Evolutionary conservation across 2,888 invertebrate genomes (phyloP).

Genomic region (Drosophila monieri): DNA sequence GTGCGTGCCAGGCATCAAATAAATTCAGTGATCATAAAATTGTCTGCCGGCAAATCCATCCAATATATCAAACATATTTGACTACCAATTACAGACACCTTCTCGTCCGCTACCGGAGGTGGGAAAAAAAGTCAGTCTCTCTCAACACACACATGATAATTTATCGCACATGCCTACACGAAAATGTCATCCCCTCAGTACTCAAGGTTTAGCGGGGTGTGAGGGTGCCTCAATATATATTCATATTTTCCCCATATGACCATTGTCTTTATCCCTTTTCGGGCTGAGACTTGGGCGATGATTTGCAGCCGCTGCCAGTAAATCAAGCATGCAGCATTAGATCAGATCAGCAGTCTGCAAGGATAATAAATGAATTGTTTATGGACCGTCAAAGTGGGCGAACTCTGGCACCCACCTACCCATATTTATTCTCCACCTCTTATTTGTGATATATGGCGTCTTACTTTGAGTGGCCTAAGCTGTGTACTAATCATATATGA

Average conservation of each 20-base stretch:
- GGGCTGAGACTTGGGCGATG: conserved; percentile 65
- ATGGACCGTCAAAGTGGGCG: conserved; percentile 58
- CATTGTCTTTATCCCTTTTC: conserved; percentile 44
- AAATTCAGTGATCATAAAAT: conserved; percentile 76
- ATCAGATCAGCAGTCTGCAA: conserved; percentile 70
- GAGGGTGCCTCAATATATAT: conserved; percentile 52
- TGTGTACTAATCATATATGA: conserved; percentile 2
- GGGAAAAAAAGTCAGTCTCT: conserved; percentile 26
- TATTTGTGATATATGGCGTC: conserved; percentile 47
- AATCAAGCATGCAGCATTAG: conserved; percentile 80
- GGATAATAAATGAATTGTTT: conserved; percentile 80
- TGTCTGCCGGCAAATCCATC: conserved; percentile 72
- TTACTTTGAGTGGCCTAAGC: conserved; percentile 4
- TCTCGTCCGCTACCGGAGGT: conserved; percentile 31
- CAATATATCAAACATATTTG: conserved; percentile 80
- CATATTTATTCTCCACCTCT: background rate
- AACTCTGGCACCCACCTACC: conserved; percentile 21
- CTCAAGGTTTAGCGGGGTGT: background rate
- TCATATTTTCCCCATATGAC: conserved; percentile 56
- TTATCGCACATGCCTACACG: conserved; percentile 82
- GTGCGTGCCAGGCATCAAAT: conserved; percentile 68
- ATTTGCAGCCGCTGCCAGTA: conserved; percentile 83
- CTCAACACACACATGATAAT: conserved; percentile 65
- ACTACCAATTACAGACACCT: conserved; percentile 67
- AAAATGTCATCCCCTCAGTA: conserved; percentile 43